A percentile compares a stretch with the other conserved stretches of the same genome.
These are phyloP conservation scores for Ormyrus thymus DNA, from an alignment of 2,888 invertebrate species.

Conservation along the genomic window DNA sequence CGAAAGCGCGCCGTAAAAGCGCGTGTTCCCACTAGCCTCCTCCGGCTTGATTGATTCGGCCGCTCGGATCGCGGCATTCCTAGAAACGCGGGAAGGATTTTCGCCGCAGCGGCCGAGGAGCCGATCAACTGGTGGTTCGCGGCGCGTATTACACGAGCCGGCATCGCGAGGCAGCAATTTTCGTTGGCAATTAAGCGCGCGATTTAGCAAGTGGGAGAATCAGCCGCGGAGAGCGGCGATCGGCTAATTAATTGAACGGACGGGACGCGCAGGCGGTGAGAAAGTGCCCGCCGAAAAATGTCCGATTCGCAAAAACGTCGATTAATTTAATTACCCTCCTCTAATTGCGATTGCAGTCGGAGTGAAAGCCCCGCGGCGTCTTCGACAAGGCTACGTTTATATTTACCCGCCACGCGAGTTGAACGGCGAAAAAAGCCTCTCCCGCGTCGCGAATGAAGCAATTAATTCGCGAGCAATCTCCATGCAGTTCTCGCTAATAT, in stretches of 20 bases:
- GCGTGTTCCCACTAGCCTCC: not conserved
- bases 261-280: not conserved
- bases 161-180: slow-evolving; percentile 15
- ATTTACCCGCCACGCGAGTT: not conserved
- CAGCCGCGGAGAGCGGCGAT: not conserved
- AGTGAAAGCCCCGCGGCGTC: slow-evolving; percentile 16
- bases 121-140: slow-evolving; percentile 31
- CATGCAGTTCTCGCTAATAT: slow-evolving; percentile 10
- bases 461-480: not conserved
- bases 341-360: slow-evolving; percentile 11
- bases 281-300: slow-evolving; percentile 2
- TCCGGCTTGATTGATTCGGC: not conserved
- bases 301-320: not conserved
- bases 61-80: not conserved
- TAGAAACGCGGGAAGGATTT: not conserved
- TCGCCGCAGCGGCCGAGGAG: not conserved
- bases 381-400: not conserved
- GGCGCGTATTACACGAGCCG: not conserved
- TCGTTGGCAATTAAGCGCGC: slow-evolving; percentile 18
- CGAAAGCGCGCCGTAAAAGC: too few species aligned
- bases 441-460: slow-evolving; percentile 8
- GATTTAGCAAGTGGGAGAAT: slow-evolving; percentile 8
- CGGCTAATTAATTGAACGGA: slow-evolving; percentile 32
- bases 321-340: slow-evolving; percentile 7
- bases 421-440: not conserved